Evolutionary conservation across 2,797 vertebrate genomes (phyloP).

Genomic region (Chelonia mydas): DNA sequence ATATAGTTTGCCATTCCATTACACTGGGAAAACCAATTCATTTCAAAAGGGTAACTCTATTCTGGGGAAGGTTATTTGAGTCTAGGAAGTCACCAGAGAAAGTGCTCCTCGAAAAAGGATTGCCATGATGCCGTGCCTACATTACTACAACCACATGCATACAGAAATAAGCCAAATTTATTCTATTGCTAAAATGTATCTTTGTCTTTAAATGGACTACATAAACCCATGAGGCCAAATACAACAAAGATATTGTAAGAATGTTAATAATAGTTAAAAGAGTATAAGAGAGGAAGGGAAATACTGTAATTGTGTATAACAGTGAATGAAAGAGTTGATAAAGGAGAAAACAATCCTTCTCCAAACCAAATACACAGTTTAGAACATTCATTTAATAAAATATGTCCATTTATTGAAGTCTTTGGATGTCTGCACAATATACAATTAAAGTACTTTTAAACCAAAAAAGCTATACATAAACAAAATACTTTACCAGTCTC

Average conservation of each 20-base stretch:
- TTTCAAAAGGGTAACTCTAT: not conserved
- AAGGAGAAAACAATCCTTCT: not conserved
- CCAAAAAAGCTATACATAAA: not conserved
- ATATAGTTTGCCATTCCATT: not conserved
- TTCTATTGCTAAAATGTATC: not conserved
- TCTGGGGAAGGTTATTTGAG: not conserved
- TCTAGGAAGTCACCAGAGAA: not conserved
- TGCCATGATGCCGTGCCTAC: not conserved
- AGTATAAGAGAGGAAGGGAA: not conserved
- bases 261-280: not conserved
- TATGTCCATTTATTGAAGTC: not conserved
- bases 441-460: not conserved
- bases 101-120: not conserved
- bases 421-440: not conserved
- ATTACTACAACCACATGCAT: not conserved
- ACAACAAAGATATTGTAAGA: not conserved
- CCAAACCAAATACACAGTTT: not conserved
- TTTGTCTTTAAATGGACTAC: not conserved
- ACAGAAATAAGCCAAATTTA: not conserved
- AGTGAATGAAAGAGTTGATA: not conserved
- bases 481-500: not conserved
- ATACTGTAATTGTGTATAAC: not conserved
- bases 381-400: not conserved
- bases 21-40: not conserved
- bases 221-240: not conserved